These are phyloP conservation scores for Actinernus sp. DNA, from an alignment of 92 coral and sea anemone species.

Conservation along the genomic window DNA sequence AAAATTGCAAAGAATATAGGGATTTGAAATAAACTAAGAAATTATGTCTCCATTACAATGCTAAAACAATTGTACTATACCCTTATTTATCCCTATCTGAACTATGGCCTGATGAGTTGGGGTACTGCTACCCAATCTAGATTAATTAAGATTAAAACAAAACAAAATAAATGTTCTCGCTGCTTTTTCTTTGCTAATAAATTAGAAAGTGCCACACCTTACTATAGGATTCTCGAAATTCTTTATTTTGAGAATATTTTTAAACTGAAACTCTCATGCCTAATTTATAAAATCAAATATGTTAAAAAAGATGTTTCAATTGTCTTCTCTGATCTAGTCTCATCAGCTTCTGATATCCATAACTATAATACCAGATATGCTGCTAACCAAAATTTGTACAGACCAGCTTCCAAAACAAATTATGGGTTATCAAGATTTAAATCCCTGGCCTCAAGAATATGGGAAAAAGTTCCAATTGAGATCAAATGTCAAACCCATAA, in stretches of 20 bases:
- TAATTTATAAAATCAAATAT: conserved; percentile 39
- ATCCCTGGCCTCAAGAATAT: too few species aligned
- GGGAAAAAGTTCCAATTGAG: too few species aligned
- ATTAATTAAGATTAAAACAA: conserved; percentile 19
- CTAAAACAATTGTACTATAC: conserved; percentile 19
- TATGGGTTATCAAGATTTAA: too few species aligned
- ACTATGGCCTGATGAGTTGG: conserved; percentile 40
- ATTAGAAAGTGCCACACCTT: conserved; percentile 34
- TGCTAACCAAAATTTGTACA: conserved; percentile 7
- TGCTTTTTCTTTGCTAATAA: conserved; percentile 1
- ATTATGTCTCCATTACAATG: conserved; percentile 1
- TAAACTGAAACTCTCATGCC: conserved; percentile 26
- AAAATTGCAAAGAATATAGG: conserved; percentile 35
- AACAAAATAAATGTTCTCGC: conserved; percentile 30
- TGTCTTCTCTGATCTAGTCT: not conserved
- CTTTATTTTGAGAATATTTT: conserved; percentile 39
- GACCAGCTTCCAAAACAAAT: conserved; percentile 2
- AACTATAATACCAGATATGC: conserved; percentile 40
- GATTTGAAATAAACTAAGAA: conserved; percentile 6
- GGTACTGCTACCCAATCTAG: conserved; percentile 27
- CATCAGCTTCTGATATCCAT: conserved; percentile 30
- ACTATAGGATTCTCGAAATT: conserved; percentile 31
- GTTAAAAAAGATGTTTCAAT: conserved; percentile 8
- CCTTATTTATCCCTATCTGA: conserved; percentile 40
- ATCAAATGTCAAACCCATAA: too few species aligned